Percentiles rank a stretch among this genome's conserved stretches.
Evolutionary conservation across 2,888 invertebrate genomes (phyloP).

Genomic region (Protonemura montana): DNA sequence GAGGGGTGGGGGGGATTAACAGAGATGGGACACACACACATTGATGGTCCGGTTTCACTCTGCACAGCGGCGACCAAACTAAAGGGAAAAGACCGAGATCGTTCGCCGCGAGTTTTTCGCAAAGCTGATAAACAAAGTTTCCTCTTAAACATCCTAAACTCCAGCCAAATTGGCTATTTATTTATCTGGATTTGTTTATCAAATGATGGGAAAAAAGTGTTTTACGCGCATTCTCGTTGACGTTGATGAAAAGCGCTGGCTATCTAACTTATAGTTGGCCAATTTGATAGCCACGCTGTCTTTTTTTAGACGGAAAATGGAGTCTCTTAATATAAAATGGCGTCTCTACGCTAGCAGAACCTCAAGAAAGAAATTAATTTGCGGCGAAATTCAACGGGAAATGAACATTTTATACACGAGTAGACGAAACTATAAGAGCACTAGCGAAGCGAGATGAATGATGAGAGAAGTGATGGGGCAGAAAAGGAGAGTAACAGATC

Average conservation of each 20-base stretch:
- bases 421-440: not conserved
- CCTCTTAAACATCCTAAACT: not conserved
- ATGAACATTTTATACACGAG: not conserved
- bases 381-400: not conserved
- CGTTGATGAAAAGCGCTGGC: not conserved
- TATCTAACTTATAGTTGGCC: not conserved
- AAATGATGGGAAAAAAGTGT: not conserved
- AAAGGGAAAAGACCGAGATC: not conserved
- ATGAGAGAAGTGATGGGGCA: not conserved
- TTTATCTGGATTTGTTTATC: slow-evolving; percentile 12
- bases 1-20: too few relatives aligned
- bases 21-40: slow-evolving; percentile 1
- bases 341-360: not conserved
- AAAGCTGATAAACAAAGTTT: not conserved
- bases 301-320: not conserved
- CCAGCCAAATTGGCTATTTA: slow-evolving; percentile 7
- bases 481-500: slow-evolving; percentile 12
- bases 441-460: slow-evolving; percentile 1
- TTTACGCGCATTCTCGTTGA: not conserved
- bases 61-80: too few relatives aligned
- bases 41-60: slow-evolving; percentile 7
- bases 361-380: not conserved
- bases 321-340: not conserved
- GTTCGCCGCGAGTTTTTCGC: not conserved
- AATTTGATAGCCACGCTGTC: not conserved